These are phyloP conservation scores for Clanis bilineata DNA, from an alignment of 2,888 invertebrate species.

Conservation along the genomic window DNA sequence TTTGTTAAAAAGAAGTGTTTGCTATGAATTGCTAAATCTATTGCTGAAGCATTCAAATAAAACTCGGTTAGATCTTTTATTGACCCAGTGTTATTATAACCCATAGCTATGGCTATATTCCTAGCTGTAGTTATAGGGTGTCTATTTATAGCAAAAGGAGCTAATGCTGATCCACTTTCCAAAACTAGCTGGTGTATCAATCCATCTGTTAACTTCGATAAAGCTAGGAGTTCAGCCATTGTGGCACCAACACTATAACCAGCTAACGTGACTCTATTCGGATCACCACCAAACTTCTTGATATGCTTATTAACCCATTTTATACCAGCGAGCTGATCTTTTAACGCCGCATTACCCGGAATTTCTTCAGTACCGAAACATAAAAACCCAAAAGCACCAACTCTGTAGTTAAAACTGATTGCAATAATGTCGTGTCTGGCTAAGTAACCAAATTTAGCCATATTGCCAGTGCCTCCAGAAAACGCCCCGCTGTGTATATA, in stretches of 20 bases:
- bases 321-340: slow-evolving; percentile 91
- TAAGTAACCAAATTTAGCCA: slow-evolving; percentile 81
- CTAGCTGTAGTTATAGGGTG: slow-evolving; percentile 64
- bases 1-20: slow-evolving; percentile 64
- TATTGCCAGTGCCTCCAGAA: slow-evolving; percentile 63
- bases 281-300: slow-evolving; percentile 90
- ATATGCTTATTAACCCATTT: slow-evolving; percentile 89
- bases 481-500: slow-evolving; percentile 73
- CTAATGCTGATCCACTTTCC: slow-evolving; percentile 69
- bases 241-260: slow-evolving; percentile 91
- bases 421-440: slow-evolving; percentile 86
- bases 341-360: slow-evolving; percentile 92
- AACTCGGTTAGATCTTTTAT: slow-evolving; percentile 66
- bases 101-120: slow-evolving; percentile 63
- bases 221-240: slow-evolving; percentile 62
- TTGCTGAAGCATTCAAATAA: slow-evolving; percentile 50
- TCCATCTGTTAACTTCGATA: slow-evolving; percentile 59
- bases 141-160: slow-evolving; percentile 65
- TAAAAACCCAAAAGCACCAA: slow-evolving; percentile 87
- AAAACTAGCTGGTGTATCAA: slow-evolving; percentile 64
- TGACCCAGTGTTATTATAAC: slow-evolving; percentile 60
- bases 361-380: slow-evolving; percentile 83
- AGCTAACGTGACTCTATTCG: slow-evolving; percentile 88
- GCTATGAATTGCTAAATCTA: slow-evolving; percentile 51
- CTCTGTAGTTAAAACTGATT: slow-evolving; percentile 86